Conservation (phyloP, 1,140 invertebrate genomes). For the Sycobia sp. region DNA sequence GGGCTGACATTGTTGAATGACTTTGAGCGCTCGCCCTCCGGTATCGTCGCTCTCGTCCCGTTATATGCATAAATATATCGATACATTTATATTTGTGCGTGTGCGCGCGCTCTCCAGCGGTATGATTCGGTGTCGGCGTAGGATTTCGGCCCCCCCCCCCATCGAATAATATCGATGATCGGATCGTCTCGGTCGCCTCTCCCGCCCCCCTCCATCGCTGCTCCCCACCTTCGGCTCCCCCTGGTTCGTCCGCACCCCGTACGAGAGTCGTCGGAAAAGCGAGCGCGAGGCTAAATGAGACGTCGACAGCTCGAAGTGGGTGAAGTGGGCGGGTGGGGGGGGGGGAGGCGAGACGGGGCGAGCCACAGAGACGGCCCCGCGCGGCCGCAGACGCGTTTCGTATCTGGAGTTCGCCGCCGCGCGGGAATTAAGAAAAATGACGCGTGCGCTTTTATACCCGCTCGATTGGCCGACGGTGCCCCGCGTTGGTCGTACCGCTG, state of each 20-base stretch:
- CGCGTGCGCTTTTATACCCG: conserved; percentile 14
- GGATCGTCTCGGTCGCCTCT: not conserved
- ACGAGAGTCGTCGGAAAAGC: conserved; percentile 4
- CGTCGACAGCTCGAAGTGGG: conserved; percentile 14
- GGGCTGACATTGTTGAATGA: conserved; percentile 55
- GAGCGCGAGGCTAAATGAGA: conserved; percentile 27
- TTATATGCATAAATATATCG: too few species aligned
- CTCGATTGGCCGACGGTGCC: conserved; percentile 13
- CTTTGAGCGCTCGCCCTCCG: conserved; percentile 15
- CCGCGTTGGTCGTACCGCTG: too few species aligned
- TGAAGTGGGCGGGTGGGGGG: conserved; percentile 4
- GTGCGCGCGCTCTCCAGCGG: not conserved
- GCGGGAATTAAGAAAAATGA: conserved; percentile 35
- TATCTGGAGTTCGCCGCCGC: conserved; percentile 13
- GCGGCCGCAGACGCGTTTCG: conserved; percentile 1
- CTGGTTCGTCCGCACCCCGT: too few species aligned
- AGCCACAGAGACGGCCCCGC: not conserved
- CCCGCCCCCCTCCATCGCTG: too few species aligned
- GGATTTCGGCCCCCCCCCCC: not conserved
- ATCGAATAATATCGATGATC: conserved; percentile 26
- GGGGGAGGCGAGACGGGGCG: not conserved
- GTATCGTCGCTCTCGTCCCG: not conserved
- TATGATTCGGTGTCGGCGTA: too few species aligned
- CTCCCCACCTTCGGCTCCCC: too few species aligned
- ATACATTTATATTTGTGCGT: too few species aligned